Base-by-base conservation (phyloP, 2,888 invertebrate species). In the Busseola fusca region DNA sequence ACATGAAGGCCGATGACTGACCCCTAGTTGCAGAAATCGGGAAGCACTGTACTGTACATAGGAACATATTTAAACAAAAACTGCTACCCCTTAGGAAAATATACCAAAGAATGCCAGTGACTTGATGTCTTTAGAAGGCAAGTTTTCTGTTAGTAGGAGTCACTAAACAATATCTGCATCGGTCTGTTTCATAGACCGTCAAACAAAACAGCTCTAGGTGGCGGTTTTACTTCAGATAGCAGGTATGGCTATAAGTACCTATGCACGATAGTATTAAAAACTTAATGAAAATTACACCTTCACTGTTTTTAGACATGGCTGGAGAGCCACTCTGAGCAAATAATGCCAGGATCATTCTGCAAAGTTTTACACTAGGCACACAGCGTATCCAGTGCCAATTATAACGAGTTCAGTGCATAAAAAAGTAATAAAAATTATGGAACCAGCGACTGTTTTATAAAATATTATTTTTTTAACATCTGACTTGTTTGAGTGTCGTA, bases 1-100 rank as follows among this genome's bases (percentile, higher is more conserved):
- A 80, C 74, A 76, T 80, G 86, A 89, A 90, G 90, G 89, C 83
- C 82, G 78, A 75, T 64, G 76, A 67, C 67, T 84, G 84, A 80
- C 83, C 81, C 80, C 58, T 64, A 16, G 12, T 58, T 64, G 54
- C 54, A 58, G 14, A 72, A 57, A 63, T 48, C 40, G 6, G 40
- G 52, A 60, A 56, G 54, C n/a, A 34, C 34, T 60, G 45, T n/a
- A n/a, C n/a, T n/a, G n/a, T n/a, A n/a, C n/a, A n/a, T n/a, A n/a
- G n/a, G n/a, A n/a, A n/a, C n/a, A n/a, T 14, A 25, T 56, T 25
- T 2, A 1, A 27, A 50, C 27, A 42, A 21, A 40, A 27, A 18
- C 16, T 16, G 2, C 9, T 1, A 21, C 0, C 1, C 3, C 9
- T 34, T 25, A 16, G 3, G 25, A 2, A 30, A 1, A 4, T 25